Base-by-base conservation (phyloP, 2,797 vertebrate genomes). In the Schizopygopsis malacanthus region DNA sequence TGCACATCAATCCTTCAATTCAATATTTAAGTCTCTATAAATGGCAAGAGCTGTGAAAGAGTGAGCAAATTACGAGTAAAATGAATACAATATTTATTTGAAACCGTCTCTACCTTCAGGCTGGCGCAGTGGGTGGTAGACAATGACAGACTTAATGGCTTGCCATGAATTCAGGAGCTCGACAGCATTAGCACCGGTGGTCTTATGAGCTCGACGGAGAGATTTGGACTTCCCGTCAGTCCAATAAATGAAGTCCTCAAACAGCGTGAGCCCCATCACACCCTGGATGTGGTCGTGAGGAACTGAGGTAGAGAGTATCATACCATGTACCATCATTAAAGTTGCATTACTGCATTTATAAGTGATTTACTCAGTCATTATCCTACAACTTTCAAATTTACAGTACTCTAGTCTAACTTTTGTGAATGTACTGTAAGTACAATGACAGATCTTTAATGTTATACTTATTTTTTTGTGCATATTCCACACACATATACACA, bases 161-260 rank as follows among this genome's bases (percentile, higher is more conserved):
- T 99, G 98, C 98, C 98, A 99, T 67, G 98, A 99, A 95, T 98
- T 98, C 89, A 99, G 96, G 86, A 99, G 95, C 83, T 97, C 96
- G 1, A 97, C 94, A 89, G 96, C 97, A 93, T 96, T 95, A 87
- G 94, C 90, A 84, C 98, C 98, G 0, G 96, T 97, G 83, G 97
- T 99, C 96, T 99, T 99, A 94, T 99, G 98, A 83, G 96, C 98
- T 85, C 98, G 97, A 84, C 95, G 97, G 76, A 99, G 96, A 11
- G 98, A 99, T 92, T 99, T 99, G 92, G 97, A 98, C 96, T 99
- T 99, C 85, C 97, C 98, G 2, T 99, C 98, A 61, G 97, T 99
- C 98, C 98, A 99, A 91, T 99, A 99, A 92, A 99, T 93, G 93
- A 98, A 99, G 94, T 99, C 98, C 93, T 99, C 98, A 92, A 99